Percentiles rank a stretch among this genome's conserved stretches.
Conservation (phyloP, 30 jellyfish, hydroid and myxozoan genomes). For the Aurelia coerulea region DNA sequence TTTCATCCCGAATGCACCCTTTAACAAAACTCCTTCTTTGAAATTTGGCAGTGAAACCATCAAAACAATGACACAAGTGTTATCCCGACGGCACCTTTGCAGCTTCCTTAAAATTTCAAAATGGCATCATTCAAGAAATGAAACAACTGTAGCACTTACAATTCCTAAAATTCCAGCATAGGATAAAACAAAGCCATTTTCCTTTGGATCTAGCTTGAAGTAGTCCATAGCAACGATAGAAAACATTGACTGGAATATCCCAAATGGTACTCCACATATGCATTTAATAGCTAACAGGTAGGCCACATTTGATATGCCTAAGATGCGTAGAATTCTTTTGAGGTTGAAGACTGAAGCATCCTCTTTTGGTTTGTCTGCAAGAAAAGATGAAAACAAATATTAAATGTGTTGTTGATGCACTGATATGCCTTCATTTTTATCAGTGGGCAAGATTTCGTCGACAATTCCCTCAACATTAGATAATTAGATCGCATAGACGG, state of each 20-base stretch:
- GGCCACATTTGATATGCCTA: slow-evolving; percentile 66
- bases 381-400: not conserved
- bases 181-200: slow-evolving; percentile 89
- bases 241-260: slow-evolving; percentile 87
- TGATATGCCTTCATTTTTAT: too few species aligned
- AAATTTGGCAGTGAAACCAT: too few species aligned
- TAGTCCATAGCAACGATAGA: slow-evolving; percentile 88
- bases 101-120: too few species aligned
- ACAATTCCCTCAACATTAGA: too few species aligned
- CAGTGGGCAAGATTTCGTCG: too few species aligned
- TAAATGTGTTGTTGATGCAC: too few species aligned
- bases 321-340: slow-evolving; percentile 47
- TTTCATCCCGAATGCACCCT: too few species aligned
- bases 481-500: too few species aligned
- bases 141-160: slow-evolving; percentile 39
- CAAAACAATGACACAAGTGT: too few species aligned
- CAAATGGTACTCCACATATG: slow-evolving; percentile 88
- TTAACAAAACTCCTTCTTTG: too few species aligned
- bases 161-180: slow-evolving; percentile 89
- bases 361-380: slow-evolving; percentile 39
- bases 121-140: too few species aligned
- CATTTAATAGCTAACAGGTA: slow-evolving; percentile 81
- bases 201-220: slow-evolving; percentile 84
- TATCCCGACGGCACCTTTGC: too few species aligned
- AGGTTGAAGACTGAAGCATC: slow-evolving; percentile 43